Evolutionary conservation across 2,797 vertebrate genomes (phyloP), one percentile per base, ranked within the genome.

Genomic region (Gambusia yucatana): DNA sequence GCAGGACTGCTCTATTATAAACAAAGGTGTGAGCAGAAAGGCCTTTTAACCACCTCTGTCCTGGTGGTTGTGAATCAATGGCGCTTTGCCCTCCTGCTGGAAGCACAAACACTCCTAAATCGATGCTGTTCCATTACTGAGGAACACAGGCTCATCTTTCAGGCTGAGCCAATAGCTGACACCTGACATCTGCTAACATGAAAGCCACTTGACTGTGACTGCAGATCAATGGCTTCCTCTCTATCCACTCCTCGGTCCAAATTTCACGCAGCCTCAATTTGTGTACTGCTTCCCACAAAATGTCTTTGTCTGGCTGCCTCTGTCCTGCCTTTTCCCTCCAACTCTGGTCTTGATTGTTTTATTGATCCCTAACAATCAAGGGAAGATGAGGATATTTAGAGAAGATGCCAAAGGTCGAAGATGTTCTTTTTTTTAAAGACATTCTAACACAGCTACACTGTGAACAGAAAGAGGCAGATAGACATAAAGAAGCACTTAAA

Each of bases 161-260:
- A 93, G 88, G 88, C 88, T 39, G 5, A 73, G 84, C 91, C 92
- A 94, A 89, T 89, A 80, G 88, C 91, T 84, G 92, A 93, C 92
- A 93, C 91, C 89, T 94, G 94, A 94, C 95, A 94, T 93, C 93
- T 93, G 93, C 93, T 93, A 92, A 95, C 93, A 94, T 90, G 92
- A 91, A 92, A 89, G 88, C 85, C 92, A 94, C 93, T 94, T 93
- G 93, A 94, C 86, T 89, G 89, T 84, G 89, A 87, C 87, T 85
- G 77, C 67, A 83, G 85, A 93, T 95, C 93, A 91, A 92, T 94
- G 87, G 70, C 78, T 70, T 50, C 72, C 72, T 82, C 44, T 72
- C 77, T 71, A 48, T 83, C 82, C 82, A 17, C 75, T 79, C 71
- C 41, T 85, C 74, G 52, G 50, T 48, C 61, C 41, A 13, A 65